A percentile compares a stretch with the other conserved stretches of the same genome.
These are phyloP conservation scores for Agrochola lota DNA, from an alignment of 2,888 invertebrate species.

Conservation along the genomic window DNA sequence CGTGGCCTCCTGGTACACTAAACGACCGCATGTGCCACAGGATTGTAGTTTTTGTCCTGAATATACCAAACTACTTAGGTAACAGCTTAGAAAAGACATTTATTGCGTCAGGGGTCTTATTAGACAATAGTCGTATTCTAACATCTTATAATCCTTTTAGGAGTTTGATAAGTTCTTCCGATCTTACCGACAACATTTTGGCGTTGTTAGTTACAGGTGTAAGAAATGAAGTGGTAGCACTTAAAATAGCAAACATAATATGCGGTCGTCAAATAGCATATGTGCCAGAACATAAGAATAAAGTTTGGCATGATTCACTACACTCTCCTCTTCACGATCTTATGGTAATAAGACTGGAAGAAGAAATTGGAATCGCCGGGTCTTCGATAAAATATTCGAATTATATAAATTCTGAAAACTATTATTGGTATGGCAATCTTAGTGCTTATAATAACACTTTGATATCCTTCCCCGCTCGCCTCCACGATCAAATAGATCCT, in stretches of 20 bases:
- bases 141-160: conserved; percentile 19
- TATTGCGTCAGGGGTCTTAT: too few species aligned
- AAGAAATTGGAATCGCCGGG: not conserved
- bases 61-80: too few species aligned
- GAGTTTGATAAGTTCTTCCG: not conserved
- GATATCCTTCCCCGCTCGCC: rapidly evolving
- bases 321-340: conserved; percentile 24
- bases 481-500: not conserved
- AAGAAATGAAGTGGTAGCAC: too few species aligned
- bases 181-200: not conserved
- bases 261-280: conserved; percentile 21
- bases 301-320: not conserved
- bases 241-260: not conserved
- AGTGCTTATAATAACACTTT: not conserved
- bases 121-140: too few species aligned
- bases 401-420: rapidly evolving
- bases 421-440: too few species aligned
- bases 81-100: too few species aligned
- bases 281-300: too few species aligned
- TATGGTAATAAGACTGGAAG: conserved; percentile 21
- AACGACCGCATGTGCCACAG: too few species aligned
- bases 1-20: too few species aligned
- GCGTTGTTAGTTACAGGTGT: too few species aligned
- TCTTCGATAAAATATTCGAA: too few species aligned
- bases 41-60: too few species aligned